phyloP scores from a whole-genome alignment of 1,140 invertebrate genomes.

The Battus philenor region DNA sequence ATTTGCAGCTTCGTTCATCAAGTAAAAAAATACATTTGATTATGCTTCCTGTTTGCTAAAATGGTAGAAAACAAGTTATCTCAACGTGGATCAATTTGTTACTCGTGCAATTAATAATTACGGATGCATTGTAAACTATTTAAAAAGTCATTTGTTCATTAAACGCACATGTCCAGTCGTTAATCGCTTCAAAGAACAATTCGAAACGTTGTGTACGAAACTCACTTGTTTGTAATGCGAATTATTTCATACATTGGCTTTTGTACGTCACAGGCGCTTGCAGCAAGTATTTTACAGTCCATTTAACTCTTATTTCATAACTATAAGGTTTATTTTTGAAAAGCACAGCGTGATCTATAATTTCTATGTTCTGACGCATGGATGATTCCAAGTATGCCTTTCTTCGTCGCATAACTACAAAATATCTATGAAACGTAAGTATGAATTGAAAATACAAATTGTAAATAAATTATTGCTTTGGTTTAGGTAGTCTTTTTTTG shows the following conservation, averaged over 20 bases:
- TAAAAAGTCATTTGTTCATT: no score
- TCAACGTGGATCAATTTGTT: no score
- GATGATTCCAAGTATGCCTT: slow-evolving; percentile 11
- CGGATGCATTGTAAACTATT: no score
- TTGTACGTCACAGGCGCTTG: slow-evolving; percentile 1
- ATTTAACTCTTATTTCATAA: not conserved
- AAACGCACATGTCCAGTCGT: not conserved
- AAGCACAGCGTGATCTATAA: not conserved
- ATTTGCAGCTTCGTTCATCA: no score
- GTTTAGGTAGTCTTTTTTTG: no score
- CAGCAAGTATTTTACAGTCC: not conserved
- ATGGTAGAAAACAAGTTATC: no score
- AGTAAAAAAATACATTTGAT: no score
- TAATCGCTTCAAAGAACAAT: slow-evolving; percentile 5
- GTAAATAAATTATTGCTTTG: no score
- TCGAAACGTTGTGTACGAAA: slow-evolving; percentile 7
- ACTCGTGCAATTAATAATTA: no score
- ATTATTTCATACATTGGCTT: slow-evolving; percentile 10
- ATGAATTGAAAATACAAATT: no score
- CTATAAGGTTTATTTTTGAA: not conserved
- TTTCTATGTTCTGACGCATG: slow-evolving; percentile 6
- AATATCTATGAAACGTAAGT: slow-evolving; percentile 1
- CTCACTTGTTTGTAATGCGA: slow-evolving; percentile 9
- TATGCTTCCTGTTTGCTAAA: no score
- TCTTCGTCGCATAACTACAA: slow-evolving; percentile 5